Percentiles rank a stretch among this genome's conserved stretches.
Conservation (phyloP, 2,888 invertebrate genomes). For the Philonicus albiceps region DNA sequence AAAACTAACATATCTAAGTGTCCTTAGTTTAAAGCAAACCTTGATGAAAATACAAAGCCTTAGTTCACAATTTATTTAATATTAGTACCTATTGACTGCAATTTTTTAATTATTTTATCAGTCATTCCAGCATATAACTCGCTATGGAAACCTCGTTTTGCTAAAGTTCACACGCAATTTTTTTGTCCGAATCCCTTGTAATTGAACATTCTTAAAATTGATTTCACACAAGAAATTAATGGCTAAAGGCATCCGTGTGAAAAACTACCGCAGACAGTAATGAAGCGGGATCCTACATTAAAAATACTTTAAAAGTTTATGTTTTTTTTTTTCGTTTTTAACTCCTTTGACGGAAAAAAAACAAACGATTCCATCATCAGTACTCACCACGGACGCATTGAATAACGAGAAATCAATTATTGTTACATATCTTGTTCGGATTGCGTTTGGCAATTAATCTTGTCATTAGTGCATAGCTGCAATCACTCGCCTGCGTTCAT, state of each 20-base stretch:
- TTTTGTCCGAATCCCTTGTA: not conserved
- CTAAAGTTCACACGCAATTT: not conserved
- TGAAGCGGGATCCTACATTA: not conserved
- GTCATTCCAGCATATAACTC: not conserved
- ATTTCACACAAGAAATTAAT: not conserved
- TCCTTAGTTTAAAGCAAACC: no score
- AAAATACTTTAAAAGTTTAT: not conserved
- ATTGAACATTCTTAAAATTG: not conserved
- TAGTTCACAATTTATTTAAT: not conserved
- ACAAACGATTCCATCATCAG: not conserved
- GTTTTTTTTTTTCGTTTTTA: not conserved
- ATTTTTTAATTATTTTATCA: not conserved
- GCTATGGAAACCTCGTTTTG: not conserved
- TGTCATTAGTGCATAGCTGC: slow-evolving; percentile 8
- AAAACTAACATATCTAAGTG: no score
- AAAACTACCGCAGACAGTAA: not conserved
- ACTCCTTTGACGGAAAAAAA: not conserved
- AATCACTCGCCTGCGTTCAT: not conserved
- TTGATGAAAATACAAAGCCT: no score
- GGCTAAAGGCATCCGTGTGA: not conserved
- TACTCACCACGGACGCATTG: not conserved
- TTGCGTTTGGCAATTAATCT: slow-evolving; percentile 9
- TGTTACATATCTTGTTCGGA: not conserved
- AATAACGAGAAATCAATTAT: not conserved
- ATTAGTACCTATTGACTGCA: not conserved